Evolutionary conservation across 2,888 invertebrate species (phyloP), one percentile per base, ranked within the genome.

Genomic region (Tyria jacobaeae): DNA sequence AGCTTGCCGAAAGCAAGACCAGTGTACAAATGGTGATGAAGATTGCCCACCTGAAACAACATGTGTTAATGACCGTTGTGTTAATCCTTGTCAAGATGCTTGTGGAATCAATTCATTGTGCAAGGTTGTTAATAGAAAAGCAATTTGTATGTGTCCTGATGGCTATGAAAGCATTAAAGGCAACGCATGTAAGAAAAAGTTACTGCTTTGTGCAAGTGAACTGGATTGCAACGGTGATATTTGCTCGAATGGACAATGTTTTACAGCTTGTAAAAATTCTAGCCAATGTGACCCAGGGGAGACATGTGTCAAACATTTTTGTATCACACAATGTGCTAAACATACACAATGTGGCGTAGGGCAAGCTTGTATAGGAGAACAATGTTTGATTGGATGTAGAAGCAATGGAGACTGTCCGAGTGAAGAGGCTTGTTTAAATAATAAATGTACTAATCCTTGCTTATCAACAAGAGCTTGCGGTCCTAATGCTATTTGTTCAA

Each of bases 391-490:
- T 62, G 98, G 98, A 25, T 98, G 98, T 83, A 95, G 98, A 79
- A 96, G 96, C 76, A 97, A 97, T 82, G 96, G 96, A 78, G 97
- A 98, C 78, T 98, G 98, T 82, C 94, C 95, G 0, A 93, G 94
- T 17, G 95, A 96, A 59, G 95, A 97, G 82, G 96, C 98, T 3
- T 98, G 98, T 82, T 95, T 98, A 44, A 96, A 97, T 77, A 97
- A 96, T 82, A 97, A 96, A 90, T 98, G 98, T 83, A 94, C 95
- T 81, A 96, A 98, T 92, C 98, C 98, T 25, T 98, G 98, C 84
- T 93, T 95, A 65, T 95, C 94, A 35, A 95, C 96, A 67, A 96
- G 96, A 70, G 95, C 96, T 14, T 98, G 98, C 82, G 98, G 98
- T 10, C 96, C 97, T 0, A 98, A 98, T 85, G 97, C 98, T 0